Conservation (phyloP, 1,140 invertebrate genomes). For the Brachionus paranguensis region DNA sequence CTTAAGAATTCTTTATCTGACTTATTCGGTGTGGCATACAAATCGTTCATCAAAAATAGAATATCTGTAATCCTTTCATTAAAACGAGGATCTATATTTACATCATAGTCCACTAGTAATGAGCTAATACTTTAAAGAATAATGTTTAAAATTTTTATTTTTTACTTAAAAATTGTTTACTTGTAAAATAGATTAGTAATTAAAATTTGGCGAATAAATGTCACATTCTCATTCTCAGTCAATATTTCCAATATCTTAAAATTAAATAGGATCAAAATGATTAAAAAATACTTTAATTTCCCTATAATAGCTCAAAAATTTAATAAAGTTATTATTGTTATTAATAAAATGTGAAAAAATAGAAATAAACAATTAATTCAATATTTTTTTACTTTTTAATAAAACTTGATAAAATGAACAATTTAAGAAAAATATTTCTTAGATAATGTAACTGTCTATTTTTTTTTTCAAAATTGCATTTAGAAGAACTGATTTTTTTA, state of each 20-base stretch:
- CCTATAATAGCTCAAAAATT: too few species aligned
- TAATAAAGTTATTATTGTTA: too few species aligned
- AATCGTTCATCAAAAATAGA: background rate
- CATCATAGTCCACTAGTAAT: constrained; percentile 19
- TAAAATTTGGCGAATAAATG: background rate
- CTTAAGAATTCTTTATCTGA: background rate
- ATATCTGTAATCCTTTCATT: constrained; percentile 6
- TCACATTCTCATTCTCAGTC: background rate
- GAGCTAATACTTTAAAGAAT: background rate
- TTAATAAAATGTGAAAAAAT: too few species aligned
- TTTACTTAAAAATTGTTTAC: background rate
- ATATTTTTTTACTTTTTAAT: too few species aligned
- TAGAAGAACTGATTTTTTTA: too few species aligned
- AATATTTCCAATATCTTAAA: background rate
- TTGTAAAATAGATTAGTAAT: background rate
- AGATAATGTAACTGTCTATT: too few species aligned
- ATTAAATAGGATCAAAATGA: background rate
- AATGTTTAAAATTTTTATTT: background rate
- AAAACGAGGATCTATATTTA: constrained; percentile 28
- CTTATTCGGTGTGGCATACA: constrained; percentile 26
- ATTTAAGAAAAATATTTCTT: too few species aligned
- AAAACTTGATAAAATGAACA: too few species aligned
- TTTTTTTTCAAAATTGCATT: too few species aligned
- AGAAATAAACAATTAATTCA: too few species aligned
- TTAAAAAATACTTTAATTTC: too few species aligned